Evolutionary conservation across 2,888 invertebrate genomes (phyloP), one percentile per base, ranked within the genome.

Genomic region (Tuta absoluta): DNA sequence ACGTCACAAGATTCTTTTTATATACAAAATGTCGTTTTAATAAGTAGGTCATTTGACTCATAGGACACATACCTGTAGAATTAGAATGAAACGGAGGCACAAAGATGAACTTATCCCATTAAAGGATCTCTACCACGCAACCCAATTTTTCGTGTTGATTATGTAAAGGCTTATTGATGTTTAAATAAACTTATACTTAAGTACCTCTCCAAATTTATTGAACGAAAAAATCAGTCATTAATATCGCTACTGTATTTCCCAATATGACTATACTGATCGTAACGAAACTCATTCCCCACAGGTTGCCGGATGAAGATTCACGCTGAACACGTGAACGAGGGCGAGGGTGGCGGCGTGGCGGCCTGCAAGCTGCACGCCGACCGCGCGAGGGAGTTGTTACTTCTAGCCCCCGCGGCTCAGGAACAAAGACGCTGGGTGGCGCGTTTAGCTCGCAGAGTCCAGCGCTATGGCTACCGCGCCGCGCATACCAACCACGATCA

Each of bases 241-340:
- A n/a, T n/a, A n/a, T 67, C 59, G 4, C 37, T 5, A 37, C 12
- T 8, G 8, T 37, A 11, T 33, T 8, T 37, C 4, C 8, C 37
- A 37, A 12, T 37, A 1, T 2, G 12, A 1, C 14, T 14, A 41
- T 41, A 14, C 51, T 4, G 8, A 17, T 11, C 1, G 17, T 45
- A n/a, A 45, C 1, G 3, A 45, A 19, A 21, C 7, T 0, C 8
- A 11, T 23, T 21, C 14, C 11, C 14, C 24, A 51, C 82, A 96
- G 98, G 98, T 72, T 99, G 99, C 92, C 96, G 97, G 81, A 96
- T 98, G 85, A 99, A 99, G 93, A 96, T 99, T 80, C 99, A 99
- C 91, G 97, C 97, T 87, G 99, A 99, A 84, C 99, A 99, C 93
- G 94, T 97, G 85, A 95, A 96, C 77, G 93, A 94, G 73, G 92